Conservation (phyloP, 2,888 invertebrate species). For the Amiota minor region DNA sequence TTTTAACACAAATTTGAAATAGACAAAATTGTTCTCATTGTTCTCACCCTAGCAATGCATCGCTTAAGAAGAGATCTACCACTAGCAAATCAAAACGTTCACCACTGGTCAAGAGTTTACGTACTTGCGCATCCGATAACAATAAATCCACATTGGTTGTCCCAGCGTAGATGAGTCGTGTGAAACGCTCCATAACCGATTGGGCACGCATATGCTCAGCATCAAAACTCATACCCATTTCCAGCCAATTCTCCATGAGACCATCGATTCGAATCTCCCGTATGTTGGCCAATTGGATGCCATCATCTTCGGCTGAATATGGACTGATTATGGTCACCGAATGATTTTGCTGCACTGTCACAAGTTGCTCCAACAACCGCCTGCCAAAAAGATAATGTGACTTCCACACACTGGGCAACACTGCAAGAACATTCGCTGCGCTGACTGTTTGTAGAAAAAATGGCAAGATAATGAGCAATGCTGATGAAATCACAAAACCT, state of each 20-base stretch:
- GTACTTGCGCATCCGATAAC: constrained; percentile 63
- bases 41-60: constrained; percentile 72
- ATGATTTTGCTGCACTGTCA: constrained; percentile 62
- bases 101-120: constrained; percentile 61
- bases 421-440: constrained; percentile 70
- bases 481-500: background rate
- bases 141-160: constrained; percentile 69
- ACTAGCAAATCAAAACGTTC: constrained; percentile 70
- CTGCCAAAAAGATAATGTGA: constrained; percentile 71
- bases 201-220: constrained; percentile 68
- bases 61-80: constrained; percentile 75
- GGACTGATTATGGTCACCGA: constrained; percentile 71
- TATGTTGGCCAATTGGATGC: constrained; percentile 51
- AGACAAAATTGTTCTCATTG: background rate
- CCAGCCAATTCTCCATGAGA: constrained; percentile 68
- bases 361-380: constrained; percentile 64
- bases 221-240: constrained; percentile 69
- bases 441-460: constrained; percentile 32
- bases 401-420: constrained; percentile 72
- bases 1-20: no score
- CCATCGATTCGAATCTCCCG: constrained; percentile 68
- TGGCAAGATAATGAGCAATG: constrained; percentile 35
- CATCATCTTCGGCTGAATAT: constrained; percentile 39
- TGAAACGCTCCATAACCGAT: constrained; percentile 70
- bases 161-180: constrained; percentile 70